Percentiles rank a stretch among this genome's conserved stretches.
Evolutionary conservation across 2,113 vertebrate genomes (phyloP).

Genomic region (Ammodytes dubius): DNA sequence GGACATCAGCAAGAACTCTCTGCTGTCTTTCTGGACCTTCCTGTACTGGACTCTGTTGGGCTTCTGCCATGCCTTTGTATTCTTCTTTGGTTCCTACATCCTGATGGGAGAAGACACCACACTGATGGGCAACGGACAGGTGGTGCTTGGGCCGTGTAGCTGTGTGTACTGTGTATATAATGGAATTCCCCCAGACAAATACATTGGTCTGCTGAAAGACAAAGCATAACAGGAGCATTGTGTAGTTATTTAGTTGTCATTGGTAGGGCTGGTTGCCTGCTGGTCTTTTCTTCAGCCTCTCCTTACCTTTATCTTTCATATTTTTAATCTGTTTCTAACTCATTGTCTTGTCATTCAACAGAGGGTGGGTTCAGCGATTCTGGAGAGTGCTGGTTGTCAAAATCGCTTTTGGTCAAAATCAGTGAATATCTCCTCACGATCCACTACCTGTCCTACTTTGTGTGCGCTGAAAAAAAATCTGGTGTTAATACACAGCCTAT

Average conservation of each 20-base stretch:
- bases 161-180: neutral
- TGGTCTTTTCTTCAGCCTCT: slow-evolving; percentile 22
- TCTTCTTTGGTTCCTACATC: slow-evolving; percentile 97
- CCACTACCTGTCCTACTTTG: too few relatives aligned
- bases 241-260: slow-evolving; percentile 3
- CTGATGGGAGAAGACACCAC: slow-evolving; percentile 95
- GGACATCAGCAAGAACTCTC: slow-evolving; percentile 96
- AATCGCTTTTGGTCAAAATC: too few relatives aligned
- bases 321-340: slow-evolving; percentile 19
- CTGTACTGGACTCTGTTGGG: slow-evolving; percentile 97
- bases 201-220: neutral
- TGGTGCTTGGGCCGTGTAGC: slow-evolving; percentile 67
- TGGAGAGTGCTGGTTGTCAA: too few relatives aligned
- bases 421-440: too few relatives aligned
- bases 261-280: slow-evolving; percentile 31
- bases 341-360: slow-evolving; percentile 43
- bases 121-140: slow-evolving; percentile 97
- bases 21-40: slow-evolving; percentile 94
- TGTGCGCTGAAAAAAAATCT: too few relatives aligned
- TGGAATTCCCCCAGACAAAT: neutral
- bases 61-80: slow-evolving; percentile 96
- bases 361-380: too few relatives aligned
- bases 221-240: neutral
- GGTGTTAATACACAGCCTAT: too few relatives aligned
- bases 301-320: slow-evolving; percentile 19